These are phyloP conservation scores for Caenorhabditis parvicauda DNA, from an alignment of 2,888 invertebrate genomes.

Conservation along the genomic window DNA sequence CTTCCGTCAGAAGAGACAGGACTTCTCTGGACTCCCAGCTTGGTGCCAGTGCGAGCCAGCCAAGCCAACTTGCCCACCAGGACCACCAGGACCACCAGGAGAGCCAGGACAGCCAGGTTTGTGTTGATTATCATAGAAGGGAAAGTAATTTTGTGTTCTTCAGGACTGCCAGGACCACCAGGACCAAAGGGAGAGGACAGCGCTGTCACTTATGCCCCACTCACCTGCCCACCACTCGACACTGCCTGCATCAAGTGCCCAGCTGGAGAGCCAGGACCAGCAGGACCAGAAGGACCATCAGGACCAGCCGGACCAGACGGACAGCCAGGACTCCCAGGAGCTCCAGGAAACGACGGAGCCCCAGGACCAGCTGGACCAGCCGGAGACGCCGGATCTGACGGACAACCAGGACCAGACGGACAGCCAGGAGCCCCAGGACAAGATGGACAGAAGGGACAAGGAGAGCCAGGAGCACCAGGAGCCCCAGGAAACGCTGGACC, in stretches of 20 bases:
- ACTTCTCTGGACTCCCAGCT: slow-evolving; percentile 42
- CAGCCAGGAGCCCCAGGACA: slow-evolving; percentile 37
- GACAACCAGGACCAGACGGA: slow-evolving; percentile 13
- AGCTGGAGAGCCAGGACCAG: too few species aligned
- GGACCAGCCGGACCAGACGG: slow-evolving; percentile 14
- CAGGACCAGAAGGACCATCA: too few species aligned
- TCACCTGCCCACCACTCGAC: slow-evolving; percentile 34
- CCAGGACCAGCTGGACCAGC: slow-evolving; percentile 43
- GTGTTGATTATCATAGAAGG: neutral
- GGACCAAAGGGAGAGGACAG: slow-evolving; percentile 44
- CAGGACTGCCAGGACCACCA: slow-evolving; percentile 32
- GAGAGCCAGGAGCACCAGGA: slow-evolving; percentile 26
- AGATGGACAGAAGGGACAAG: slow-evolving; percentile 1
- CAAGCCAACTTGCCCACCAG: slow-evolving; percentile 46
- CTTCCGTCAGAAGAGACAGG: slow-evolving; percentile 47
- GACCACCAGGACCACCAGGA: slow-evolving; percentile 48
- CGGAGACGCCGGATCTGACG: slow-evolving; percentile 24
- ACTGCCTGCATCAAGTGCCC: slow-evolving; percentile 39
- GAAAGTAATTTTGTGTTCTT: neutral
- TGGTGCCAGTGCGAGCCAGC: slow-evolving; percentile 49
- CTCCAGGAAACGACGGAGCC: slow-evolving; percentile 26
- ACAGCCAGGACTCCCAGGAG: too few species aligned
- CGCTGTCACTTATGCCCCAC: slow-evolving; percentile 33
- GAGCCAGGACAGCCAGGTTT: slow-evolving; percentile 41
- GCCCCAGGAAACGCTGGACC: slow-evolving; percentile 34